phyloP scores from a whole-genome alignment of 2,113 vertebrate genomes.

The Cottus gobio region DNA sequence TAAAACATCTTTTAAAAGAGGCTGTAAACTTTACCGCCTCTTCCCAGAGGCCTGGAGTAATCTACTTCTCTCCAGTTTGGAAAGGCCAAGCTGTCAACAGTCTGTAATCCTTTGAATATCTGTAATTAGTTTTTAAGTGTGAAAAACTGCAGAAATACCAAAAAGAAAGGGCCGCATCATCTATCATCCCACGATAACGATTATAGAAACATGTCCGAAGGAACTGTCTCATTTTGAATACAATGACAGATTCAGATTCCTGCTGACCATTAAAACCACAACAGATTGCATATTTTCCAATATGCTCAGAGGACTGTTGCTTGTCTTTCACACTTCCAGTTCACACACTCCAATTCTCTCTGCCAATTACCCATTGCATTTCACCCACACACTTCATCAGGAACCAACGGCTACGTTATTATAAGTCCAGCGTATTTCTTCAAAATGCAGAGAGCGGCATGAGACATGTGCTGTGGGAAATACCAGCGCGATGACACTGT shows the following conservation, averaged over 20 bases:
- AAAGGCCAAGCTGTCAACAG: slow-evolving; percentile 29
- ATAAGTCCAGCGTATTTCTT: slow-evolving; percentile 38
- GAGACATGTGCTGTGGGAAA: slow-evolving; percentile 25
- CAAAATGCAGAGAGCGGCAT: slow-evolving; percentile 29
- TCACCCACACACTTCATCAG: slow-evolving; percentile 50
- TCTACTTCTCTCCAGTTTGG: slow-evolving; percentile 4
- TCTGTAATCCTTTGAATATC: slow-evolving; percentile 28
- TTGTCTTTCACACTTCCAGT: slow-evolving; percentile 64
- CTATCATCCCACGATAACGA: background rate
- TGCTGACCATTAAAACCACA: slow-evolving; percentile 23
- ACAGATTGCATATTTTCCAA: slow-evolving; percentile 54
- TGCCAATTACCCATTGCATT: slow-evolving; percentile 61
- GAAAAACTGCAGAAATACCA: slow-evolving; percentile 19
- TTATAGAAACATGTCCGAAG: background rate
- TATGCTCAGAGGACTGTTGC: slow-evolving; percentile 48
- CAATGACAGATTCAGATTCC: slow-evolving; percentile 14
- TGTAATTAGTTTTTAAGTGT: slow-evolving; percentile 12
- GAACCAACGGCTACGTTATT: slow-evolving; percentile 35
- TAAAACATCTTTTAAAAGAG: background rate
- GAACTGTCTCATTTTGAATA: slow-evolving; percentile 1
- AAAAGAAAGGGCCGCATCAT: slow-evolving; percentile 1
- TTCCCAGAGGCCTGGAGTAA: slow-evolving; percentile 2
- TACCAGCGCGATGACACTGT: slow-evolving; percentile 43
- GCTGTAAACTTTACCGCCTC: background rate
- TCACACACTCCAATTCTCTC: slow-evolving; percentile 59